Evolutionary conservation across 2,888 invertebrate genomes (phyloP).

Genomic region (Stenolophus ochropezus): DNA sequence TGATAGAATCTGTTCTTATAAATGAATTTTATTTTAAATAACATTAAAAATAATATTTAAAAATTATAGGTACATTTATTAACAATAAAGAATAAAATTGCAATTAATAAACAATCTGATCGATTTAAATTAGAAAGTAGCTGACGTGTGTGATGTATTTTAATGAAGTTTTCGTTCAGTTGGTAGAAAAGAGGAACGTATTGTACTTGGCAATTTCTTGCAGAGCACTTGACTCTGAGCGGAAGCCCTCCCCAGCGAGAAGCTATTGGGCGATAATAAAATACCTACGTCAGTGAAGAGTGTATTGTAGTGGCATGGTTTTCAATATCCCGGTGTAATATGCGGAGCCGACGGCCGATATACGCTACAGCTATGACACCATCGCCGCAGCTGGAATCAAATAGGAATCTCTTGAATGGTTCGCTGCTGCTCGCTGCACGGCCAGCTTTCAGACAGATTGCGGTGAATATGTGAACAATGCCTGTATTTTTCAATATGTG

Average conservation of each 20-base stretch:
- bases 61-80: too few species aligned
- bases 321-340: constrained; percentile 39
- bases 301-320: constrained; percentile 42
- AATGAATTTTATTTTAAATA: too few species aligned
- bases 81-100: too few species aligned
- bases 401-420: constrained; percentile 42
- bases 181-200: not conserved
- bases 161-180: not conserved
- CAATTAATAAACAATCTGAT: too few species aligned
- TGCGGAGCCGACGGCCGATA: constrained; percentile 11
- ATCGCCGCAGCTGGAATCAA: constrained; percentile 8
- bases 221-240: not conserved
- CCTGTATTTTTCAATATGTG: constrained; percentile 45
- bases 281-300: constrained; percentile 45
- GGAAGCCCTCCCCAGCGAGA: not conserved
- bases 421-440: not conserved
- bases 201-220: constrained; percentile 1
- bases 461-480: constrained; percentile 48
- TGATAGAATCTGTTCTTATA: too few species aligned
- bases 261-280: constrained; percentile 36
- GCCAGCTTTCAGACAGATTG: constrained; percentile 35
- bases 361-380: constrained; percentile 5
- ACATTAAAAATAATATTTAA: too few species aligned
- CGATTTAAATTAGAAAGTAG: too few species aligned
- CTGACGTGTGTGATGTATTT: not conserved